phyloP scores from a whole-genome alignment of 2,888 invertebrate genomes.

The Gasteruption jaculator region DNA sequence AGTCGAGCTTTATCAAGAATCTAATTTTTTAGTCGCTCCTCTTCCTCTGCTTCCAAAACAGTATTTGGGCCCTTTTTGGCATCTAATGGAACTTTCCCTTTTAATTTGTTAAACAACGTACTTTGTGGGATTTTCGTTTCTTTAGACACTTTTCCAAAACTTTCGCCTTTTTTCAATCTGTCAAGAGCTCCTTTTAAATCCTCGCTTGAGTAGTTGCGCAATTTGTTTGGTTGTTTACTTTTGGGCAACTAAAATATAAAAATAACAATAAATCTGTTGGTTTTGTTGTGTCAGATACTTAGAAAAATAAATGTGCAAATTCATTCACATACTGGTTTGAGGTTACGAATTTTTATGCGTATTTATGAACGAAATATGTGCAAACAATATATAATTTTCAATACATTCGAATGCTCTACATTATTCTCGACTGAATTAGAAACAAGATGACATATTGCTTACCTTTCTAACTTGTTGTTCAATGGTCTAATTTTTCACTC shows the following conservation, averaged over 20 bases:
- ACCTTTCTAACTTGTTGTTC: background rate
- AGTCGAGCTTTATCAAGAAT: conserved; percentile 21
- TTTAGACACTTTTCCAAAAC: background rate
- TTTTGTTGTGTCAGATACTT: too few relatives aligned
- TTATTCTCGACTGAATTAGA: background rate
- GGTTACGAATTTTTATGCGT: background rate
- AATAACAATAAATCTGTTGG: too few relatives aligned
- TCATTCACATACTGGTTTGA: background rate
- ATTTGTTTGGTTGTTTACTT: background rate
- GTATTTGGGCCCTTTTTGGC: too few relatives aligned
- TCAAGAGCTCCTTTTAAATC: conserved; percentile 1
- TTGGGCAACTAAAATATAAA: conserved; percentile 3
- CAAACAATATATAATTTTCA: background rate
- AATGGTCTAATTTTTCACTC: background rate
- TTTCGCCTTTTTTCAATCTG: background rate
- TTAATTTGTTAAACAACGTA: conserved; percentile 3
- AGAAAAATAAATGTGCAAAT: too few relatives aligned
- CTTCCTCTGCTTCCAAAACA: conserved; percentile 13
- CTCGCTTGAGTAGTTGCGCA: background rate
- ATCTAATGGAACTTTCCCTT: too few relatives aligned
- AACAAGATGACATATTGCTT: background rate
- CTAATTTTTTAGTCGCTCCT: conserved; percentile 17
- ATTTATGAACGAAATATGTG: background rate
- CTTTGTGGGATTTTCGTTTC: conserved; percentile 1
- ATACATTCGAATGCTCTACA: too few relatives aligned